Conservation (phyloP, 30 jellyfish, hydroid and myxozoan species). For the Cassiopea andromeda region DNA sequence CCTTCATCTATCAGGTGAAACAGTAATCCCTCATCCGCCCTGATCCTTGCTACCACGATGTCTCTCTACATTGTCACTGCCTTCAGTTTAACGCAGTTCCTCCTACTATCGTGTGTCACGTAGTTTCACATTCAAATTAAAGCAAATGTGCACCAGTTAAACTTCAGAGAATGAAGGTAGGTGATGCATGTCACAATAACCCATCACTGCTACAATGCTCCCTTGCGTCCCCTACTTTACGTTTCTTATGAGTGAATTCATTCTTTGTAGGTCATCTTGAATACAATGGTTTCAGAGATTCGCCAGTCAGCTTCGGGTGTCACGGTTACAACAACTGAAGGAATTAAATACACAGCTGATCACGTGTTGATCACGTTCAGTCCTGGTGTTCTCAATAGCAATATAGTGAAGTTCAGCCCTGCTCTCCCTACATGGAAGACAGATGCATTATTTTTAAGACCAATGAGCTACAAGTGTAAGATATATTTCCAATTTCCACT, state of each 20-base stretch:
- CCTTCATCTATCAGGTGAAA: too few relatives aligned
- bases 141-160: too few relatives aligned
- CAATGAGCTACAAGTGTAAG: constrained; percentile 78
- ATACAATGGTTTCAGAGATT: constrained; percentile 40
- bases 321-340: constrained; percentile 39
- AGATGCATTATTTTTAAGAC: constrained; percentile 57
- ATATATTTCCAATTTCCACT: constrained; percentile 71
- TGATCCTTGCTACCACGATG: too few relatives aligned
- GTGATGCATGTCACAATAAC: too few relatives aligned
- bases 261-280: constrained; percentile 23
- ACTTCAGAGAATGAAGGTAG: too few relatives aligned
- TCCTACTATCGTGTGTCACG: too few relatives aligned
- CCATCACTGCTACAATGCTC: too few relatives aligned
- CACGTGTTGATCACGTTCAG: constrained; percentile 65
- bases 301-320: constrained; percentile 18
- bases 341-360: constrained; percentile 73
- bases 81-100: too few relatives aligned
- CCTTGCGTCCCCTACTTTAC: too few relatives aligned
- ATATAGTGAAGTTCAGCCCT: constrained; percentile 62
- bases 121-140: too few relatives aligned
- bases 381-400: constrained; percentile 70
- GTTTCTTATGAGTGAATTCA: background rate
- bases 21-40: too few relatives aligned
- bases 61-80: too few relatives aligned
- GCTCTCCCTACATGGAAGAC: constrained; percentile 80